A percentile compares a stretch with the other conserved stretches of the same genome.
Conservation (phyloP, 2,888 invertebrate genomes). For the Labia minor region DNA sequence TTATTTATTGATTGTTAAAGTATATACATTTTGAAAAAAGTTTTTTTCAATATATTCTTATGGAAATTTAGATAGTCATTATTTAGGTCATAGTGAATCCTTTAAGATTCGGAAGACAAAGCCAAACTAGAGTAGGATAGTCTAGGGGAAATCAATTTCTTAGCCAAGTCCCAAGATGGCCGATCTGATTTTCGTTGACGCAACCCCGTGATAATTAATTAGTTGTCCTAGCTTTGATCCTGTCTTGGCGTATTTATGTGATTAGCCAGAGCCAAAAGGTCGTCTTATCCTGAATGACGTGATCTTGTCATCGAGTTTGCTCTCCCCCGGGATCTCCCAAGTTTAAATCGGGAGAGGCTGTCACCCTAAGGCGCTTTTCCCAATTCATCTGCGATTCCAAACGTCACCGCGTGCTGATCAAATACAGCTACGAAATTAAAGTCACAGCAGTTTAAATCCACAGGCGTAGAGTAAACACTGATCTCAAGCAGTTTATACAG, state of each 20-base stretch:
- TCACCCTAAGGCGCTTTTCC: conserved; percentile 8
- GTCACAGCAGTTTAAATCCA: conserved; percentile 13
- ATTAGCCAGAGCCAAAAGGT: conserved; percentile 1
- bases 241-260: conserved; percentile 13
- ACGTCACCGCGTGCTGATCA: conserved; percentile 1
- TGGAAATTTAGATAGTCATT: too few species aligned
- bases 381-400: conserved; percentile 8
- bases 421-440: not conserved
- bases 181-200: not conserved
- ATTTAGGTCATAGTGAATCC: too few species aligned
- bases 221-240: conserved; percentile 7
- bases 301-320: conserved; percentile 13
- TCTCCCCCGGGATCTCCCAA: conserved; percentile 1
- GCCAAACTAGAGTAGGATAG: too few species aligned
- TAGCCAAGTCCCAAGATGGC: conserved; percentile 1
- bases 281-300: conserved; percentile 13
- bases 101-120: too few species aligned
- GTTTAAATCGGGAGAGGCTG: conserved; percentile 7
- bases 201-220: conserved; percentile 1
- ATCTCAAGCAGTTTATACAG: conserved; percentile 3
- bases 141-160: not conserved
- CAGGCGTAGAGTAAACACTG: conserved; percentile 13
- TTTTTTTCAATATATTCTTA: too few species aligned
- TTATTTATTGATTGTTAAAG: too few species aligned
- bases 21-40: too few species aligned